A percentile compares a stretch with the other conserved stretches of the same genome.
Conservation (phyloP, 2,888 invertebrate species). For the Protonemura montana region DNA sequence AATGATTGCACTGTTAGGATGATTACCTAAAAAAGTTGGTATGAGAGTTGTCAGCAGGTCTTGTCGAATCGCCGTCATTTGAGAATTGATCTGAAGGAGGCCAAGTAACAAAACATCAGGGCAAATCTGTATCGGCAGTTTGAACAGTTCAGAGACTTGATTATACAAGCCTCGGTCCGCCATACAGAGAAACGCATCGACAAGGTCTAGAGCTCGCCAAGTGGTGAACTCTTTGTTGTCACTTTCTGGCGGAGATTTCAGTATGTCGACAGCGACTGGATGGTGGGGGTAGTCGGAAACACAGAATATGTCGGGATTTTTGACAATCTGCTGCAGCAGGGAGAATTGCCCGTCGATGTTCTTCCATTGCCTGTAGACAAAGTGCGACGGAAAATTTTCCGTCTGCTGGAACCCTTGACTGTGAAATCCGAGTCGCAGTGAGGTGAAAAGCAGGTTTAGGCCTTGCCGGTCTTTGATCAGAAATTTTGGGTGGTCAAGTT, state of each 20-base stretch:
- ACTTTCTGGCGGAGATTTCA: slow-evolving; percentile 94
- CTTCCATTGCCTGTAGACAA: slow-evolving; percentile 90
- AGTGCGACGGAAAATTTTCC: slow-evolving; percentile 84
- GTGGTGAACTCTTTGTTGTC: slow-evolving; percentile 92
- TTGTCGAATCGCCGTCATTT: slow-evolving; percentile 76
- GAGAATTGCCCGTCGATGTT: slow-evolving; percentile 93
- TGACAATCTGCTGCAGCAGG: slow-evolving; percentile 83
- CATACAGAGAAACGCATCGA: slow-evolving; percentile 85
- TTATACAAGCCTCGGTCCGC: slow-evolving; percentile 87
- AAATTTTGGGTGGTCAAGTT: slow-evolving; percentile 92
- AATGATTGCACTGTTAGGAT: slow-evolving; percentile 96
- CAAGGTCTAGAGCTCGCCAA: slow-evolving; percentile 92
- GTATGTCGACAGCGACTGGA: slow-evolving; percentile 83
- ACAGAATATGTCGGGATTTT: slow-evolving; percentile 92
- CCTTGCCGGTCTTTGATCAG: slow-evolving; percentile 86
- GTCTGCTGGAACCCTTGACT: slow-evolving; percentile 73
- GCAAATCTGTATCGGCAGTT: slow-evolving; percentile 90
- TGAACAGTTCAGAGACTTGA: slow-evolving; percentile 87
- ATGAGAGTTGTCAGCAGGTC: slow-evolving; percentile 88
- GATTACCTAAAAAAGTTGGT: slow-evolving; percentile 92
- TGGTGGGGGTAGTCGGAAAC: slow-evolving; percentile 92
- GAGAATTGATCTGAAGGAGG: slow-evolving; percentile 85
- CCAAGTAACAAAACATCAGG: slow-evolving; percentile 93
- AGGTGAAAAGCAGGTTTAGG: slow-evolving; percentile 81
- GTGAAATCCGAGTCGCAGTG: slow-evolving; percentile 81